Base-by-base conservation (phyloP, 2,888 invertebrate species). In the Drosophila vallismaia region DNA sequence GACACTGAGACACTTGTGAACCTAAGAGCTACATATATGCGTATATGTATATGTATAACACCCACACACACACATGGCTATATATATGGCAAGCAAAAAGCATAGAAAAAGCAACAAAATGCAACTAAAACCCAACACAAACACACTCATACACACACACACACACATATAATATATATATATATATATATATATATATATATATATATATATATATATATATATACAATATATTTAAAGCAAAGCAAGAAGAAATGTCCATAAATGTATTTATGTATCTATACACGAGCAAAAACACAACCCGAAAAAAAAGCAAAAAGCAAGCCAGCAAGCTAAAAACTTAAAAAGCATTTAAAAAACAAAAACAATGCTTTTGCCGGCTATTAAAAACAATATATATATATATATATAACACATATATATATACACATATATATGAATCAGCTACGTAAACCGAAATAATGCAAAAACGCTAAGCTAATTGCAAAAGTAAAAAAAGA, bases 201-300 rank as follows among this genome's bases (percentile, higher is more conserved):
- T 68, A 81, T 68, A 55, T 57, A 50, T 44, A 71, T 45, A 71
- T 59, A 71, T 57, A 67, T 53, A 74, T 67, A 66, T 75, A 79
- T 76, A 72, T 67, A 76, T 64, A 71, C 57, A 76, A 77, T 77
- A 85, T 77, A 81, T 85, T 76, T 79, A 79, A 82, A 67, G 70
- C 72, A 72, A 71, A 63, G 50, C 50, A 63, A 63, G 57, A 79
- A 66, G 80, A 79, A 79, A 84, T 84, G 83, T 84, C 83, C 83
- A 87, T 84, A 86, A 86, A 88, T 88, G 86, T 85, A 83, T 84
- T 88, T 88, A 85, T 88, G 88, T 88, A 87, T 86, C 78, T 84
- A 82, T 86, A 84, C 88, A 87, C 83, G 73, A 83, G 74, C 48
- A 36, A 45, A 60, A 74, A 70, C 51, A 63, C 49, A 71, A 62